Conservation (phyloP, 2,113 vertebrate genomes). For the Chelonoidis abingdonii region DNA sequence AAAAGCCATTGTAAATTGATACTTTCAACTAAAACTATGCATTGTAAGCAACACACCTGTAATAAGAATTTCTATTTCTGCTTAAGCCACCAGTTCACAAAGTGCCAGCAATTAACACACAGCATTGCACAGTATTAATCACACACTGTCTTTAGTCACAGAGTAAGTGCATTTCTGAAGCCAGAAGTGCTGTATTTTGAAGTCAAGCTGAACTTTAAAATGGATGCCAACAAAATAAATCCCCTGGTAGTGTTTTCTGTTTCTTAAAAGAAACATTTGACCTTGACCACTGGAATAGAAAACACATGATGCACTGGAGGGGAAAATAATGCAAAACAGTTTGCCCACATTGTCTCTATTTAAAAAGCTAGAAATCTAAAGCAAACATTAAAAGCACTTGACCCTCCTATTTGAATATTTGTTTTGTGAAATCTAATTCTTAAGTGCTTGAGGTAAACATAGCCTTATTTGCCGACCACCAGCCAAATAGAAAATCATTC, state of each 20-base stretch:
- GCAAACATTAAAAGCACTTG: background rate
- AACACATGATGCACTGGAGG: rapidly evolving
- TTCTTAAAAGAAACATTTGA: background rate
- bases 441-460: background rate
- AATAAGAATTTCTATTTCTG: constrained; percentile 63
- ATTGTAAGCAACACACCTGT: constrained; percentile 52
- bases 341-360: background rate
- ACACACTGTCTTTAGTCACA: constrained; percentile 56
- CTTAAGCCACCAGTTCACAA: constrained; percentile 65
- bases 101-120: constrained; percentile 71
- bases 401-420: rapidly evolving
- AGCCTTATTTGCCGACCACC: background rate
- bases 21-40: constrained; percentile 21
- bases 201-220: background rate
- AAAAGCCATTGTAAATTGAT: constrained; percentile 49
- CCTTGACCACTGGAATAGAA: background rate
- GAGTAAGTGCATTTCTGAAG: background rate
- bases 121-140: constrained; percentile 59
- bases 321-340: rapidly evolving
- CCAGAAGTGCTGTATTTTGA: constrained; percentile 29
- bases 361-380: constrained; percentile 3
- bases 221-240: background rate
- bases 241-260: background rate
- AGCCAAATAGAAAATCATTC: background rate
- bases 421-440: background rate